Evolutionary conservation across 2,888 invertebrate genomes (phyloP), one percentile per base, ranked within the genome.

Genomic region (Xestia sexstrigata): DNA sequence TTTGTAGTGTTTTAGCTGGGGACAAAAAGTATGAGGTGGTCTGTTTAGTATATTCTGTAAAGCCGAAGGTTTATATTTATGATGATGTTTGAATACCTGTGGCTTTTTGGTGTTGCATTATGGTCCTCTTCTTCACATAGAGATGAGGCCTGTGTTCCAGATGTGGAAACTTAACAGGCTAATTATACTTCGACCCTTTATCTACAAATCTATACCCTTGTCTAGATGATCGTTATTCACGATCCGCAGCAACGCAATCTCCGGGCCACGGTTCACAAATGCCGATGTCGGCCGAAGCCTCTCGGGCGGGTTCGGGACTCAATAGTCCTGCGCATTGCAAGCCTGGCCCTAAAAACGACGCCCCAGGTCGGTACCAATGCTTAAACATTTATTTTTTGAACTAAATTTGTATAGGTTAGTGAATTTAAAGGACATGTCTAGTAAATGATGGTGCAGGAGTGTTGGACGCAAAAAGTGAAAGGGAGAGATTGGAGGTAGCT

Each of bases 201-300:
- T 62, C 2, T 47, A 67, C 23, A 1, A 42, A 52, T 30, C 35
- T 58, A 26, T 26, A 9, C 73, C 11, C 9, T 82, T 80, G 52
- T 84, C 30, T 72, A 83, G 83, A 84, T 72, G 83, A 86, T 55
- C 78, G 79, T 69, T 85, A 78, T 69, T 79, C 85, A 52, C 83
- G 83, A 68, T 81, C 76, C 70, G 69, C 91, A 95, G 96, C 96
- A 35, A 96, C 95, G 5, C 95, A 97, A 89, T 97, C 93, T 78
- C 97, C 93, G 62, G 94, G 94, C 66, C 97, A 93, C 93, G 95
- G 93, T 63, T 93, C 94, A 8, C 95, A 94, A 82, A 95, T 96
- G 95, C 95, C 97, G 79, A 96, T 96, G 95, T 97, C 97, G 6
- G 97, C 97, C 45, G 97, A 97, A 85, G 96, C 94, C 9, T 96